Conservation (phyloP, 2,797 vertebrate genomes). For the Galagoides demidoff region DNA sequence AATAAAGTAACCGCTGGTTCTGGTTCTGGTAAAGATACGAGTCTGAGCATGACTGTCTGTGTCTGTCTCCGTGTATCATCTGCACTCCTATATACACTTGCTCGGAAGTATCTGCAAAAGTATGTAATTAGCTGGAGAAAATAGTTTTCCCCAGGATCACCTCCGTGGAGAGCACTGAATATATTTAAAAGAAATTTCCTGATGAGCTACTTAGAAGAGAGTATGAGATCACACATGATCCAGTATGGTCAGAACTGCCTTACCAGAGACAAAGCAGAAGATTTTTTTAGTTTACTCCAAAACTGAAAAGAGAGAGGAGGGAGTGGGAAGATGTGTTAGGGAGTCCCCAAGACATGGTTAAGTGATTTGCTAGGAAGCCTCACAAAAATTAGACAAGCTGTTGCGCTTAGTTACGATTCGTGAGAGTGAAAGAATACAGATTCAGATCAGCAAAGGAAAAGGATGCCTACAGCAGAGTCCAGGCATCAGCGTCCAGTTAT, state of each 20-base stretch:
- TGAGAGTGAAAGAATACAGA: not conserved
- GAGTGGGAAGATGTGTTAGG: not conserved
- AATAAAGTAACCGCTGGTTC: not conserved
- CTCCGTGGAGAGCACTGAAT: not conserved
- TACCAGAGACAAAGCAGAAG: not conserved
- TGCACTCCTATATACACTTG: not conserved
- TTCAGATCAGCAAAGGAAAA: not conserved
- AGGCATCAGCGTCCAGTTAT: not conserved
- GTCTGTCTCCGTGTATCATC: accelerated
- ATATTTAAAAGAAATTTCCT: not conserved
- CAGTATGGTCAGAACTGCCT: not conserved
- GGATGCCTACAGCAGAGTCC: not conserved
- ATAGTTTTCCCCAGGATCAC: not conserved
- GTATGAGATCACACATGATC: not conserved
- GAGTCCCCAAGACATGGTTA: not conserved
- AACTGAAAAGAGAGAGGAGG: not conserved
- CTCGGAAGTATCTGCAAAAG: not conserved
- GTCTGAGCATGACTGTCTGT: not conserved
- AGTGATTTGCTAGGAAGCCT: not conserved
- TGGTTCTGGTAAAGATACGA: not conserved
- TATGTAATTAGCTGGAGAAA: not conserved
- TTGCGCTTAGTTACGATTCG: not conserved
- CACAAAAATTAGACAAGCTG: not conserved
- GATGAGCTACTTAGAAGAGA: not conserved
- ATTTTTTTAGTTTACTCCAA: not conserved